Percentiles rank a stretch among this genome's conserved stretches.
Evolutionary conservation across 2,113 vertebrate genomes (phyloP).

Genomic region (Campylomormyrus tamandua): DNA sequence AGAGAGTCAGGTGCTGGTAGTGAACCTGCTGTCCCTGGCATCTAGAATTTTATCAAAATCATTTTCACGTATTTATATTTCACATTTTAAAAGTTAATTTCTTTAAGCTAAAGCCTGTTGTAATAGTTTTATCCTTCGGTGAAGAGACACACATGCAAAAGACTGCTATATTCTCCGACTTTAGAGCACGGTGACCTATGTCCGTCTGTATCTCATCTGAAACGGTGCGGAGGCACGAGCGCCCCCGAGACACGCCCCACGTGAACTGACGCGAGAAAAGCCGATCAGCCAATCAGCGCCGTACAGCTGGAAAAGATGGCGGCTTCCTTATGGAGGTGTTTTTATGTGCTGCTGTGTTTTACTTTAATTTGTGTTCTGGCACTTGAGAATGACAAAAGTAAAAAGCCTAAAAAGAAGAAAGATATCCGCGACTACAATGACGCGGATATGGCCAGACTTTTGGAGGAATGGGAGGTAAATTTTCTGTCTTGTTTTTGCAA

Average conservation of each 20-base stretch:
- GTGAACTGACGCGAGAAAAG: slow-evolving; percentile 36
- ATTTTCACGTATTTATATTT: background rate
- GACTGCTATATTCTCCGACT: background rate
- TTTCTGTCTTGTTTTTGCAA: background rate
- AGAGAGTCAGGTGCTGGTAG: background rate
- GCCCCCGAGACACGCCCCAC: slow-evolving; percentile 4
- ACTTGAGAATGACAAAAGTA: slow-evolving; percentile 36
- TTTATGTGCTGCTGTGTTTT: slow-evolving; percentile 45
- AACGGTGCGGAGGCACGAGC: background rate
- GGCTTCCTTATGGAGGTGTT: slow-evolving; percentile 32
- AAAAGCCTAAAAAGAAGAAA: slow-evolving; percentile 71
- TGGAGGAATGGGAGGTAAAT: slow-evolving; percentile 92
- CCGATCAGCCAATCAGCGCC: slow-evolving; percentile 44
- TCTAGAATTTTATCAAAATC: background rate
- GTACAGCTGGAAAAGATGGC: slow-evolving; percentile 55
- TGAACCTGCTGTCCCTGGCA: background rate
- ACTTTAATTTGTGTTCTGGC: slow-evolving; percentile 32
- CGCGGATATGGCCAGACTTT: slow-evolving; percentile 88
- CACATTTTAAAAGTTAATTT: background rate
- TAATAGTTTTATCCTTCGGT: background rate
- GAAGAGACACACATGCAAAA: background rate
- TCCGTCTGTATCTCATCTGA: background rate
- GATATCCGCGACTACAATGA: slow-evolving; percentile 95
- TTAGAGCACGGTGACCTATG: background rate
- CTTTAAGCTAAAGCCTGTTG: background rate